These are phyloP conservation scores for Mycteria americana DNA, from an alignment of 2,797 vertebrate genomes.

Conservation along the genomic window DNA sequence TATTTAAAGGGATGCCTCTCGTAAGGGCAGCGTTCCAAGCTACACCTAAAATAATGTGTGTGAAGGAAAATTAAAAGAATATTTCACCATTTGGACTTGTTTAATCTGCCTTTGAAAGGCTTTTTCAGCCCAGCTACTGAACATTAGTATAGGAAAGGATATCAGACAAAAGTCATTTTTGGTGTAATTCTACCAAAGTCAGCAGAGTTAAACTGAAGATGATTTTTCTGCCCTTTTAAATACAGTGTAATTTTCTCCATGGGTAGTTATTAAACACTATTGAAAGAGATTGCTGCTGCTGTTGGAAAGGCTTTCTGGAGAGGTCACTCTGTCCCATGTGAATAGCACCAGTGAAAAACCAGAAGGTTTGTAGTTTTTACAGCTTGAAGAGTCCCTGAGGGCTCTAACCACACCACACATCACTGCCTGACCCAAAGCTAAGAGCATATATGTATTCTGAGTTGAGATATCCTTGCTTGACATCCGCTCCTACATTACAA, in stretches of 20 bases:
- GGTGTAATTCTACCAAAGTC: slow-evolving; percentile 59
- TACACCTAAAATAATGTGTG: slow-evolving; percentile 35
- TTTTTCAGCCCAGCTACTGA: slow-evolving; percentile 7
- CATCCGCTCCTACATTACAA: neutral
- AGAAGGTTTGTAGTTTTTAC: slow-evolving; percentile 39
- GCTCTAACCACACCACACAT: neutral
- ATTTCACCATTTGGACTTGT: slow-evolving; percentile 39
- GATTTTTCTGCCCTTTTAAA: slow-evolving; percentile 68
- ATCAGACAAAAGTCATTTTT: slow-evolving; percentile 13
- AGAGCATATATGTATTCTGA: neutral
- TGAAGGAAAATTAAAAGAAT: slow-evolving; percentile 53
- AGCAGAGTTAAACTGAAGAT: slow-evolving; percentile 60
- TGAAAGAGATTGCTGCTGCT: slow-evolving; percentile 32
- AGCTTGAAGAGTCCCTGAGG: slow-evolving; percentile 20
- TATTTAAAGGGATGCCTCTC: slow-evolving; percentile 51
- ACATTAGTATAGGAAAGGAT: slow-evolving; percentile 1
- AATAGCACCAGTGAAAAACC: slow-evolving; percentile 32
- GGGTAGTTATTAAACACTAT: slow-evolving; percentile 64
- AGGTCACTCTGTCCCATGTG: slow-evolving; percentile 56
- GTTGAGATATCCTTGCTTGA: slow-evolving; percentile 38
- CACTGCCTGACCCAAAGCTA: slow-evolving; percentile 42
- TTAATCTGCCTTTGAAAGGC: slow-evolving; percentile 17
- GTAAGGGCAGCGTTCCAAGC: slow-evolving; percentile 39
- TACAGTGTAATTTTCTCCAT: slow-evolving; percentile 64
- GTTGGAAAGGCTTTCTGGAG: slow-evolving; percentile 51